Evolutionary conservation across 1,140 invertebrate genomes (phyloP), one percentile per base, ranked within the genome.

Genomic region (Drosophila nikananu): DNA sequence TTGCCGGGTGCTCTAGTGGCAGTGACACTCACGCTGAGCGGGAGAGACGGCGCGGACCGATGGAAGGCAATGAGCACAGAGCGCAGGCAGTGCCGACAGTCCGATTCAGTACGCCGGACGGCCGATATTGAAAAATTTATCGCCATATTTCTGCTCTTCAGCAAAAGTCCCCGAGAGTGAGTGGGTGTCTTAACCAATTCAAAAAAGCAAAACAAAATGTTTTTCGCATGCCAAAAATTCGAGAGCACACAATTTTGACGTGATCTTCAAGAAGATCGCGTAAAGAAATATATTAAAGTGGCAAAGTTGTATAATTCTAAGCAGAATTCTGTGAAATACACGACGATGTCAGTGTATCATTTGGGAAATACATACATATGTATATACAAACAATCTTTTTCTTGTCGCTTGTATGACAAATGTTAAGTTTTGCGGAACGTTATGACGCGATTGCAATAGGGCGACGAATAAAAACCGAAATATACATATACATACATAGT

Each of bases 21-120:
- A 87, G 84, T 87, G 84, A 87, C 84, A 87, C 84, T 83, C 84
- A 64, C 27, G n/a, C 21, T 63, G 66, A 83, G 77, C 62, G 63
- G 65, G 52, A 59, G 48, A 54, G 42, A 61, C 46, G 42, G 59
- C 46, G 51, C 63, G 48, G 27, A 55, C 67, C 42, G 37, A 44
- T 41, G 48, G 57, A 78, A 23, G 21, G 51, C 48, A 77, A 15
- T 55, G 52, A 55, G 32, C 32, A 74, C 63, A 44, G 64, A 68
- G 77, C 57, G 23, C 13, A 32, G 44, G 27, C 52, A 23, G 21
- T 10, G 32, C 58, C 63, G 32, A 59, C 83, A 86, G 82, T 81
- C 70, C 65, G 58, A 83, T 71, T 83, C 63, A 59, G 84, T 77
- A 71, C 58, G 74, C 77, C 78, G 59, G 49, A 58, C 81, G 54